Conservation (phyloP, 2,888 invertebrate species). For the Acrobasis consociella region DNA sequence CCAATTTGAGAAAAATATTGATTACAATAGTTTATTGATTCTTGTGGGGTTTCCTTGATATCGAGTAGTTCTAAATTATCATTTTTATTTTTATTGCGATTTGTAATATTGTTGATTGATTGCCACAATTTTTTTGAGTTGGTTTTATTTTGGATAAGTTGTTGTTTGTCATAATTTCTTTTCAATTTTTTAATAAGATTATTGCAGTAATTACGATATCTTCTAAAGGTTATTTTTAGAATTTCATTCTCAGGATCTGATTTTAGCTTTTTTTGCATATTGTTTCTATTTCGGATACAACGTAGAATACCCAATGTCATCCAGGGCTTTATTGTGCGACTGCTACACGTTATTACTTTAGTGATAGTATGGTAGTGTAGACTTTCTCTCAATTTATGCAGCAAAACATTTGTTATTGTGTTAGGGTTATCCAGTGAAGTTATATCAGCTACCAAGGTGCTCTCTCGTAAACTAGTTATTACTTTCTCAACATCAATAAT, state of each 20-base stretch:
- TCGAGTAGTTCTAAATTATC: neutral
- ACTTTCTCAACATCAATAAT: constrained; percentile 10
- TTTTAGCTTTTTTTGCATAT: neutral
- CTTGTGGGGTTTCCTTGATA: neutral
- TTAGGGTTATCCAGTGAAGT: constrained; percentile 4
- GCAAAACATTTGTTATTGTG: neutral
- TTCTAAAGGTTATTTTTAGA: constrained; percentile 3
- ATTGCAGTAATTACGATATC: constrained; percentile 3
- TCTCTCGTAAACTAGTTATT: constrained; percentile 8
- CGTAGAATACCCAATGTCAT: constrained; percentile 12
- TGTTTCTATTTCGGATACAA: constrained; percentile 6
- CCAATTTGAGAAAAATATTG: neutral
- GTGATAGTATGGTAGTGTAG: constrained; percentile 8
- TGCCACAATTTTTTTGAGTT: no score
- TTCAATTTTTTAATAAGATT: neutral
- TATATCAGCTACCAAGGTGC: neutral
- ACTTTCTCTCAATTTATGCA: constrained; percentile 9
- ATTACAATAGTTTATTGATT: neutral
- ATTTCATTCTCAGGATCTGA: neutral
- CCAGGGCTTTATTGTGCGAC: constrained; percentile 3
- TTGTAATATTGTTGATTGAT: neutral
- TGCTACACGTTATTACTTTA: constrained; percentile 4
- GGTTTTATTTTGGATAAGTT: no score
- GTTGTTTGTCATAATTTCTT: no score
- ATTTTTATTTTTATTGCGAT: neutral